phyloP scores from a whole-genome alignment of 2,888 invertebrate species.

The Neoitamus cyanurus region DNA sequence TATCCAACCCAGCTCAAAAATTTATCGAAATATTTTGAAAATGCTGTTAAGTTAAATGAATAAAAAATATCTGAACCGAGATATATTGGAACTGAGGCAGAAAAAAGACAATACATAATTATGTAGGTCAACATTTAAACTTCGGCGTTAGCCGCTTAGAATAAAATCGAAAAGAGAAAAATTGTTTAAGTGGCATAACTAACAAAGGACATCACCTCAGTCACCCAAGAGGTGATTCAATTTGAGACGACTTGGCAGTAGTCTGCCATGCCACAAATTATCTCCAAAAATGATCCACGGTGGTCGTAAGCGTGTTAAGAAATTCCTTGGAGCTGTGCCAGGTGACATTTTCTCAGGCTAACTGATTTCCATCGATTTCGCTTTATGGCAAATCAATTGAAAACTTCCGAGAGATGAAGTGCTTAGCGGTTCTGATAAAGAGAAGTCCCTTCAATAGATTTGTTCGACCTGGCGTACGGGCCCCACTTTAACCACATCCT shows the following conservation, averaged over 20 bases:
- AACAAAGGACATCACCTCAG: not conserved
- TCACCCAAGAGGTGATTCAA: not conserved
- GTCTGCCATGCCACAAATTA: not conserved
- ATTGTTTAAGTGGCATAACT: too few relatives aligned
- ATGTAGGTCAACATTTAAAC: too few relatives aligned
- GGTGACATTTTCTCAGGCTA: not conserved
- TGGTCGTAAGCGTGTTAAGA: not conserved
- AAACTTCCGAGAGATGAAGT: not conserved
- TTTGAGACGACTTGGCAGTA: not conserved
- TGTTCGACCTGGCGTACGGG: not conserved
- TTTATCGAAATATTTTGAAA: too few relatives aligned
- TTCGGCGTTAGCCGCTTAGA: too few relatives aligned
- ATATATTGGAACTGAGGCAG: too few relatives aligned
- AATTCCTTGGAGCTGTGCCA: not conserved
- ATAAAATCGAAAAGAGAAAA: too few relatives aligned
- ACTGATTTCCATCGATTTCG: not conserved
- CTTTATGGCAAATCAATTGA: not conserved
- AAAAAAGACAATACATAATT: too few relatives aligned
- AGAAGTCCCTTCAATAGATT: not conserved
- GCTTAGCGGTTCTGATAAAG: not conserved
- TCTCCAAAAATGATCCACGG: not conserved
- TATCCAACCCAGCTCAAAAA: too few relatives aligned
- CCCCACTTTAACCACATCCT: not conserved
- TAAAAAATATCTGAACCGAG: too few relatives aligned
- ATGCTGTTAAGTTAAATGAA: too few relatives aligned